These are phyloP conservation scores for Pristiophorus japonicus DNA, from an alignment of 2,113 vertebrate genomes.

Conservation along the genomic window DNA sequence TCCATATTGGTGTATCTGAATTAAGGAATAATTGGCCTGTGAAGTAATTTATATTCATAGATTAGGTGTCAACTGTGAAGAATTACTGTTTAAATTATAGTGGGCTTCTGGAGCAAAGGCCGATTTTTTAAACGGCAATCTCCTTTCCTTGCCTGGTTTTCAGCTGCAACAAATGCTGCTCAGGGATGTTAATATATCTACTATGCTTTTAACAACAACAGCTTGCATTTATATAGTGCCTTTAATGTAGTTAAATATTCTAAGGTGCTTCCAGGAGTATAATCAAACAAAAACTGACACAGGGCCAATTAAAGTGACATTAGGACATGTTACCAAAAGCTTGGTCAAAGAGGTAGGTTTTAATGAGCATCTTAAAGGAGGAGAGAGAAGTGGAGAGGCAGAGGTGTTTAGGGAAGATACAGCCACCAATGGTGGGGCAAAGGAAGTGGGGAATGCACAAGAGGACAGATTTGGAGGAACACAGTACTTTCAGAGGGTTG, in stretches of 20 bases:
- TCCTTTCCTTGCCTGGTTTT: slow-evolving; percentile 47
- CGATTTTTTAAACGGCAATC: slow-evolving; percentile 50
- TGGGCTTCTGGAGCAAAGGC: slow-evolving; percentile 50
- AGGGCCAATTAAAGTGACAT: not conserved
- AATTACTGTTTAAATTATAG: slow-evolving; percentile 62
- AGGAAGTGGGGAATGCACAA: not conserved
- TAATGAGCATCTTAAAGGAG: not conserved
- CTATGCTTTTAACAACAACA: not conserved
- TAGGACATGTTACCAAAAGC: too few species aligned
- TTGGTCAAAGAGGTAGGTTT: not conserved
- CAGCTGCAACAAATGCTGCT: slow-evolving; percentile 48
- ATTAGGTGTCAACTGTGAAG: slow-evolving; percentile 67
- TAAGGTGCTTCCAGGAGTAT: not conserved
- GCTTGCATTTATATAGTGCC: not conserved
- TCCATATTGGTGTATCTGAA: slow-evolving; percentile 67
- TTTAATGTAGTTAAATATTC: not conserved
- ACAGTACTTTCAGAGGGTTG: not conserved
- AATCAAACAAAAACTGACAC: not conserved
- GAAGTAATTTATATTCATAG: slow-evolving; percentile 70
- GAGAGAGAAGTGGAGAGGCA: not conserved
- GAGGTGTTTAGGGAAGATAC: not conserved
- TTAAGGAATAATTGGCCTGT: slow-evolving; percentile 67
- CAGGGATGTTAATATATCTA: not conserved
- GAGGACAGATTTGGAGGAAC: not conserved
- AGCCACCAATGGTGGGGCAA: not conserved